phyloP scores from a whole-genome alignment of 2,888 invertebrate species.

The Vannuccia rotundouncinata region DNA sequence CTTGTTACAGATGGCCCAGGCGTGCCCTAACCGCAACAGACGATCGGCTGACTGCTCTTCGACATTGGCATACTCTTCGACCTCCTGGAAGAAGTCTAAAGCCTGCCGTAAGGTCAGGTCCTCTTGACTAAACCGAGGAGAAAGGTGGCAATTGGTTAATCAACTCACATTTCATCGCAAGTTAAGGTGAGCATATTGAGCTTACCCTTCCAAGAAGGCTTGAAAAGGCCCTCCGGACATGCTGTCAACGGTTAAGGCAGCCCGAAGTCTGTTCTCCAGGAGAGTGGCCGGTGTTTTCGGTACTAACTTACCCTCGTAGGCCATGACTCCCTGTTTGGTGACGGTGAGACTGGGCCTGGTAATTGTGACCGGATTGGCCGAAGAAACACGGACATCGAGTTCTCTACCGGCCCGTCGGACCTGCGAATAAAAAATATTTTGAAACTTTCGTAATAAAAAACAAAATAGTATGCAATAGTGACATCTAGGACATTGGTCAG shows the following conservation, averaged over 20 bases:
- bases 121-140: conserved; percentile 42
- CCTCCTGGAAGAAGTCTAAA: conserved; percentile 45
- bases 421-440: background rate
- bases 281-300: conserved; percentile 9
- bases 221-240: conserved; percentile 53
- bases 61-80: conserved; percentile 51
- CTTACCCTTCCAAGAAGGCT: conserved; percentile 48
- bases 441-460: too few relatives aligned
- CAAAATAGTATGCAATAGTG: too few relatives aligned
- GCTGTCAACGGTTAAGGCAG: conserved; percentile 50
- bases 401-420: conserved; percentile 43
- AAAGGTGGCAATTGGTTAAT: background rate
- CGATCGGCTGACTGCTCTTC: conserved; percentile 52
- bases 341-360: background rate
- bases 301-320: conserved; percentile 2
- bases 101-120: conserved; percentile 40
- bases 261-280: conserved; percentile 47
- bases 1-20: conserved; percentile 54
- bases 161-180: background rate
- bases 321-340: conserved; percentile 18
- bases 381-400: conserved; percentile 46
- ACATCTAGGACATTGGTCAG: too few relatives aligned
- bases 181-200: conserved; percentile 3
- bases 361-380: conserved; percentile 42
- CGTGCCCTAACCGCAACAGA: conserved; percentile 49